Conservation (phyloP, 2,113 vertebrate genomes). For the Cavia aperea region DNA sequence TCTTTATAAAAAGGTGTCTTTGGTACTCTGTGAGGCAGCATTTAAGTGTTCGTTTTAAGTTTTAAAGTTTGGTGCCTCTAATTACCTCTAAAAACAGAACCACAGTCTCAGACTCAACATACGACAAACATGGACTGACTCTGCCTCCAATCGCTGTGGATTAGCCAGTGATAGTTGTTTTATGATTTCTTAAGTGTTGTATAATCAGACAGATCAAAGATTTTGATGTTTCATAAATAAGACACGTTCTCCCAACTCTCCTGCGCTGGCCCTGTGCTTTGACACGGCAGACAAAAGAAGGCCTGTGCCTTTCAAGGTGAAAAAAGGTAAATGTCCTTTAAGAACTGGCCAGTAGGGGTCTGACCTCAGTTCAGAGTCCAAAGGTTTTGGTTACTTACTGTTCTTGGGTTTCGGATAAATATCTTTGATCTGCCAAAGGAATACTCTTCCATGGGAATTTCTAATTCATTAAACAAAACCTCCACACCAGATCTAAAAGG, state of each 20-base stretch:
- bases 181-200: background rate
- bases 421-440: constrained; percentile 96
- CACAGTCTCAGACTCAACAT: background rate
- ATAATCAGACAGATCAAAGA: background rate
- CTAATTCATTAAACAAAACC: constrained; percentile 86
- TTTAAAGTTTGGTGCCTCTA: background rate
- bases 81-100: background rate
- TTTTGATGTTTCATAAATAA: background rate
- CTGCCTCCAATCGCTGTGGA: background rate
- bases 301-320: background rate
- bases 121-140: background rate
- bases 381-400: constrained; percentile 77
- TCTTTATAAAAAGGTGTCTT: background rate
- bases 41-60: background rate
- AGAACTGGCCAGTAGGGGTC: background rate
- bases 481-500: constrained; percentile 88
- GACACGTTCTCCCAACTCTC: background rate
- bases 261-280: background rate
- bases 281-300: background rate
- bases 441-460: constrained; percentile 88
- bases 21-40: background rate
- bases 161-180: background rate
- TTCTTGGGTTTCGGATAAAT: constrained; percentile 98
- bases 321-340: background rate
- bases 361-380: background rate